Evolutionary conservation across 2,888 invertebrate species (phyloP), one percentile per base, ranked within the genome.

Genomic region (Tetanocera ferruginea): DNA sequence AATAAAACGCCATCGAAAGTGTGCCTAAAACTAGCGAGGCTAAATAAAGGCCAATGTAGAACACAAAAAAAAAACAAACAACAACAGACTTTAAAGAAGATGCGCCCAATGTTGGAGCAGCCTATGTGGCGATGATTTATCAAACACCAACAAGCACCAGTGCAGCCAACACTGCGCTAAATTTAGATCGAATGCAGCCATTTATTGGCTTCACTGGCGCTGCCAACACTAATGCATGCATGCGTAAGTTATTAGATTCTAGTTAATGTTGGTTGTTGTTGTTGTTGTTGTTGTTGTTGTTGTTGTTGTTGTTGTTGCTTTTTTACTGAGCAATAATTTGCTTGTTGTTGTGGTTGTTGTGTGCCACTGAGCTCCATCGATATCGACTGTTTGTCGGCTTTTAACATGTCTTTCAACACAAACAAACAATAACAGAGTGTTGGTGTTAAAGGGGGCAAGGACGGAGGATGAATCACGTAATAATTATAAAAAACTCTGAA

Each of bases 141-240:
- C 70, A 70, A 70, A 51, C 49, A 14, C 49, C 49, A 23, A 17
- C 64, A 25, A 49, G 17, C 25, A 25, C 52, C 49, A 70, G 51
- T 6, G 70, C 51, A 52, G 52, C 70, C 70, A 51, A 52, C 49
- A 3, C 14, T 49, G 64, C 8, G 28, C 31, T 64, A 64, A 64
- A 64, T 64, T 64, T 64, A 64, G 64, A 64, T 34, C 34, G 64
- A 64, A 34, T 64, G 64, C 64, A 31, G 25, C 1, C 51, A 25
- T 49, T 49, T 31, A 52, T 52, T 28, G 51, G 70, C 23, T 52
- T 25, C 70, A 28, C 19, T 69, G 70, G 51, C 28, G 49, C 51
- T 23, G 52, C 25, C 19, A 51, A 28, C 70, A 52, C 70, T 70
- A 70, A 70, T 70, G 70, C 49, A 70, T 52, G 70, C 70, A 70